Conservation (phyloP, 2,888 invertebrate genomes). For the Cerceris rybyensis region DNA sequence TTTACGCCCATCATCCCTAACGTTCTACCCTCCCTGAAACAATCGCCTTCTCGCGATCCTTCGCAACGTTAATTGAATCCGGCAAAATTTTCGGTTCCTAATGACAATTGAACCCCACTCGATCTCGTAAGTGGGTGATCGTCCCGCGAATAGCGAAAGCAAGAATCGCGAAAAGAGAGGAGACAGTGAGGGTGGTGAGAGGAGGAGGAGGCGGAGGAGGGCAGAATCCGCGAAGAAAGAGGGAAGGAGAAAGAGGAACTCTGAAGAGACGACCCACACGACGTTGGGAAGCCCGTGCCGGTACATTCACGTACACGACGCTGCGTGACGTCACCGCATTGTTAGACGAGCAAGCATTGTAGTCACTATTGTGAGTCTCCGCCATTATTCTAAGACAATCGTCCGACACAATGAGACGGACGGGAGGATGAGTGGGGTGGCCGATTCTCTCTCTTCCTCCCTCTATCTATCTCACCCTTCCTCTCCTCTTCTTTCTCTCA, state of each 20-base stretch:
- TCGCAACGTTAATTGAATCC: slow-evolving; percentile 44
- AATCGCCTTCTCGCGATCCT: neutral
- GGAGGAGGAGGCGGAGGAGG: slow-evolving; percentile 14
- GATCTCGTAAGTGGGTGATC: slow-evolving; percentile 63
- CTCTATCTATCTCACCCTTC: slow-evolving; percentile 25
- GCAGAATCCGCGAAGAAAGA: slow-evolving; percentile 52
- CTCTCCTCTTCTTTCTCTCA: slow-evolving; percentile 18
- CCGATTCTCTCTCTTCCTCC: slow-evolving; percentile 51
- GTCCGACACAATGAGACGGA: slow-evolving; percentile 82
- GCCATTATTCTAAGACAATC: slow-evolving; percentile 82
- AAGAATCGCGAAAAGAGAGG: slow-evolving; percentile 61
- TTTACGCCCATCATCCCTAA: no score
- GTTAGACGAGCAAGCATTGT: slow-evolving; percentile 82
- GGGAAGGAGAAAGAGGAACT: slow-evolving; percentile 64
- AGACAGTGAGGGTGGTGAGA: slow-evolving; percentile 16
- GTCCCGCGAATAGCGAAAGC: slow-evolving; percentile 64
- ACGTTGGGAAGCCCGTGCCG: slow-evolving; percentile 71
- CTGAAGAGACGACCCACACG: slow-evolving; percentile 74
- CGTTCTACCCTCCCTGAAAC: no score
- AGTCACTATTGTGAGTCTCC: slow-evolving; percentile 82
- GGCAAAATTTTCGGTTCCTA: slow-evolving; percentile 39
- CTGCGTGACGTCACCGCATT: slow-evolving; percentile 81
- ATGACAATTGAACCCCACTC: slow-evolving; percentile 55
- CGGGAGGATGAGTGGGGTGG: slow-evolving; percentile 77
- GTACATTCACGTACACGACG: slow-evolving; percentile 79